Base-by-base conservation (phyloP, 2,113 vertebrate species). In the Oxyura jamaicensis region DNA sequence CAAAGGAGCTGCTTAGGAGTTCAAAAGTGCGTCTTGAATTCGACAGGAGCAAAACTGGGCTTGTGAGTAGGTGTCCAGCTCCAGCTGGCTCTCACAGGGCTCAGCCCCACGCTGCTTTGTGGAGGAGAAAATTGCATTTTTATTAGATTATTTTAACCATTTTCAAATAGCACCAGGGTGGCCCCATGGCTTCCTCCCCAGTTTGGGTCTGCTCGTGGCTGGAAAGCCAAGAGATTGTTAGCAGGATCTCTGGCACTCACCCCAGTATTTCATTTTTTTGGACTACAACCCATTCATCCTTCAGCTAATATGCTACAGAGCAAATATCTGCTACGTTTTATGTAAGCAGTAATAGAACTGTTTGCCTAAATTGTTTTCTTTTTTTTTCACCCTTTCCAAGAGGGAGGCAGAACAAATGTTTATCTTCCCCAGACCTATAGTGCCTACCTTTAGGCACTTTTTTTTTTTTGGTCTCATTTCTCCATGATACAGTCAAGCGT, bases 151-250 rank as follows among this genome's bases (percentile, higher is more conserved):
- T 63, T 39, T 63, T 63, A 63, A 63, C 29, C 10, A 36, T 46
- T 88, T 75, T 33, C 66, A 58, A 48, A 3, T 3, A 67, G 33
- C 2, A 55, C 56, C 4, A 26, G 17, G 9, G 6, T 77, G 50
- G 5, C 15, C n/a, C 1, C 3, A 10, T 67, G 13, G 3, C 14
- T 7, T 79, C 6, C 3, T 48, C 19, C 2, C 28, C 3, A 2
- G 4, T 6, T 15, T 65, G 35, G 14, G 9, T 33, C 17, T 85
- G 21, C n/a, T 66, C 23, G 21, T 19, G 52, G 36, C 29, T 1
- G 4, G 5, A 8, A 41, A 20, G 3, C 23, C 35, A 75, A 48
- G 28, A 69, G 28, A 26, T 12, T 80, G 68, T 74, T 33, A 69
- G 36, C 2, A 8, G n/a, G 35, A 42, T 8, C 82, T 86, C 83